Evolutionary conservation across 2,888 invertebrate genomes (phyloP), one percentile per base, ranked within the genome.

Genomic region (Caenorhabditis sp.): DNA sequence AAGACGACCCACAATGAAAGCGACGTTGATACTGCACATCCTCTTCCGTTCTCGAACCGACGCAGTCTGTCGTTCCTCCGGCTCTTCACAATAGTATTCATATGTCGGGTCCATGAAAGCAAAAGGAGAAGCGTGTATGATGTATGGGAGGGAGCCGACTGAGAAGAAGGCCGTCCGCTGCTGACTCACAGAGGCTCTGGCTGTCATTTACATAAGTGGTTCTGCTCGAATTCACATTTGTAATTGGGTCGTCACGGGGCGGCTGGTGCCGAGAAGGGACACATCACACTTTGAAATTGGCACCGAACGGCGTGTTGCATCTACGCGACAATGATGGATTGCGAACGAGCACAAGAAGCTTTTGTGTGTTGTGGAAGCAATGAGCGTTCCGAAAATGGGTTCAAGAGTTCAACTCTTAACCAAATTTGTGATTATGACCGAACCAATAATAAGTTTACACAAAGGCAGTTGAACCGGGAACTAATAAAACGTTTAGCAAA

Each of bases 1-100:
- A 20, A 11, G n/a, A 53, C 24, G 15, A 78, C 78, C 72, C 37
- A 86, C 86, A 46, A 84, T 79, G 62, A 88, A 88, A 9, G 88
- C 88, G 94, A 95, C 95, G 93, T 96, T 96, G 92, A 98, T 98
- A 93, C 96, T 97, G 88, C 97, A 94, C 96, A 98, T 97, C 90
- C 97, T 93, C 92, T 96, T 95, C 90, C 97, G 92, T 91, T 98
- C 98, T 85, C 98, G 93, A 83, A 97, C 95, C 91, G 96, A 97
- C 73, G 97, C 95, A 2, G 96, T 95, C 85, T 95, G 95, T 78
- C 95, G 92, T 30, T 85, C 85, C 45, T 76, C 83, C 0, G 73
- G 76, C 30, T 70, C 72, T 26, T 66, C 75, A 30, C 63, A 74
- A 30, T 74, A 66, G 27, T 71, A 71, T 24, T 68, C 56, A 20